Evolutionary conservation across 2,888 invertebrate species (phyloP), one percentile per base, ranked within the genome.

Genomic region (Erpobdella octoculata): DNA sequence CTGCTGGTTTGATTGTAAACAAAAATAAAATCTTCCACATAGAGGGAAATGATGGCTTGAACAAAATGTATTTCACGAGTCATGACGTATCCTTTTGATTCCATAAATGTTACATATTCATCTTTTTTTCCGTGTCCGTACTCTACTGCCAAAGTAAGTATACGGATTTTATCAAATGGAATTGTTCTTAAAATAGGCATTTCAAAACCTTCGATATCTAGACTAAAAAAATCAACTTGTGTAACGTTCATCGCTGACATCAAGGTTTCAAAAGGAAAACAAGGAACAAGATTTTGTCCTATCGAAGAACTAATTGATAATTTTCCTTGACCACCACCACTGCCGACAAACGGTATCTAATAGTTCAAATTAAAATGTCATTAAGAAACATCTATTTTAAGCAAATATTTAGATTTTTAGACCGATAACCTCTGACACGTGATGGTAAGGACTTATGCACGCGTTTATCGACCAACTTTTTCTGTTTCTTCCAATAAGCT

Each of bases 241-340:
- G 89, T 86, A 64, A 88, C 87, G 79, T 89, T 89, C 75, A 89
- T 89, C 65, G 91, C 91, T 78, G 90, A 83, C 81, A 92, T 85
- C 74, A 92, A 86, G 0, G 91, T 91, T 81, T 89, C 90, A 74
- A 92, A 85, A 71, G 92, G 91, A 81, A 91, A 90, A 84, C 91
- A 92, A 81, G 90, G 89, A 74, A 92, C 89, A n/a, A n/a, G n/a
- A n/a, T n/a, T n/a, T n/a, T n/a, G n/a, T 53, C 28, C 28, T 3
- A 6, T 18, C 8, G 53, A 8, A 53, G 53, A 21, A 53, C 33
- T 62, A 6, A 33, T 18, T 35, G 33, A 28, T 8, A 62, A 12
- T 31, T 35, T 62, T 31, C 62, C 62, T 6, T 31, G 31, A 5
- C 62, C 62, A 33, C 62, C 62, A 33, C 31, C 35, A 31, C 28